These are phyloP conservation scores for Sarcophaga subvicina DNA, from an alignment of 2,888 invertebrate species.

Conservation along the genomic window DNA sequence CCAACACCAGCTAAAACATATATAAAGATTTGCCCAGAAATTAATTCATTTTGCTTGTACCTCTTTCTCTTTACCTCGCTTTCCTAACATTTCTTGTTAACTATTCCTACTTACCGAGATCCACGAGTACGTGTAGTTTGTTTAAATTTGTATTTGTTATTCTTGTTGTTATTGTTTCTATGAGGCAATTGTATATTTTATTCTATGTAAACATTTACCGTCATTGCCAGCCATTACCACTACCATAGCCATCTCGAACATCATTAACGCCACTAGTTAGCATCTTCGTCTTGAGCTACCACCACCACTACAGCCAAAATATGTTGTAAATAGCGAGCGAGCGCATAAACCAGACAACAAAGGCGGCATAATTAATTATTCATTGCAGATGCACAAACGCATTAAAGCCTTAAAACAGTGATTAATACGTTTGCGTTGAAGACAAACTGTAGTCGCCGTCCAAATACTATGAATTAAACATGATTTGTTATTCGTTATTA, in stretches of 20 bases:
- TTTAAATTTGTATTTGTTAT: no score
- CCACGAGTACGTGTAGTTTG: no score
- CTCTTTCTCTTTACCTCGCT: neutral
- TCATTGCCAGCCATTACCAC: neutral
- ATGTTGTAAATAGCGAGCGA: neutral
- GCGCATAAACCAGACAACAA: slow-evolving; percentile 1
- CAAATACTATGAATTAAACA: slow-evolving; percentile 43
- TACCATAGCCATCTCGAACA: neutral
- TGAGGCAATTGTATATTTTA: slow-evolving; percentile 8
- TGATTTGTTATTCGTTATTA: slow-evolving; percentile 32
- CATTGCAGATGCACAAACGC: slow-evolving; percentile 54
- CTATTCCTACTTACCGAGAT: no score
- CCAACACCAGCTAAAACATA: slow-evolving; percentile 40
- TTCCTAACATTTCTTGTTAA: no score
- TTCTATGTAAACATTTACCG: neutral
- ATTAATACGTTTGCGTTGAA: slow-evolving; percentile 57
- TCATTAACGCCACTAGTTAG: neutral
- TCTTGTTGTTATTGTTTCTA: no score
- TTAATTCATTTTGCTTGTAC: slow-evolving; percentile 16
- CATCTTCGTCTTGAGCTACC: no score
- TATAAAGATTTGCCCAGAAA: slow-evolving; percentile 33
- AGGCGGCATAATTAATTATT: slow-evolving; percentile 56
- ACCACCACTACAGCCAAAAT: neutral
- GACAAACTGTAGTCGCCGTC: slow-evolving; percentile 47
- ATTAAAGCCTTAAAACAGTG: slow-evolving; percentile 58